Conservation (phyloP, 2,888 invertebrate genomes). For the Acanthococcus lagerstroemiae region DNA sequence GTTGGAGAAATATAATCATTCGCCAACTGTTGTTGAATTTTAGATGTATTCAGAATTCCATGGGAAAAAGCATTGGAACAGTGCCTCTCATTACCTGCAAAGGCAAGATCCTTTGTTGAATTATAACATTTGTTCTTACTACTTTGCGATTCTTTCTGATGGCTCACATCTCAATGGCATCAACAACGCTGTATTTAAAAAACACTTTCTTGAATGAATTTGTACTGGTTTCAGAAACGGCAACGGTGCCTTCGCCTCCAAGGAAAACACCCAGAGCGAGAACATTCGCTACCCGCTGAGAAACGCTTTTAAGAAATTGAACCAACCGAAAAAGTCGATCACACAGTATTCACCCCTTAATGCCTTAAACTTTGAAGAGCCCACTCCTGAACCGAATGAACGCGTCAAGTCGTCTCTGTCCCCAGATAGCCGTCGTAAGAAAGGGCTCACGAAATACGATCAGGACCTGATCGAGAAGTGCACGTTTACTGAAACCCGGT, state of each 20-base stretch:
- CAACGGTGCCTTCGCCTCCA: conserved; percentile 14
- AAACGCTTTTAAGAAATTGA: conserved; percentile 18
- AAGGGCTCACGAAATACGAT: conserved; percentile 22
- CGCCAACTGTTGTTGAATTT: too few species aligned
- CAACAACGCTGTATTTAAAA: background rate
- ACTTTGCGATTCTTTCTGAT: too few species aligned
- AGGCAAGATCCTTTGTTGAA: too few species aligned
- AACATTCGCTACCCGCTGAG: conserved; percentile 24
- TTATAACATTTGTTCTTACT: too few species aligned
- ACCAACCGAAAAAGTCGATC: conserved; percentile 9
- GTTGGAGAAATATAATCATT: too few species aligned
- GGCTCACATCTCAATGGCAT: too few species aligned
- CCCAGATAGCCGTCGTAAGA: conserved; percentile 5
- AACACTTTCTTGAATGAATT: background rate
- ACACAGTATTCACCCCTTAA: background rate
- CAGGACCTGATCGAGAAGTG: conserved; percentile 24
- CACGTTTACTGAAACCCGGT: conserved; percentile 17
- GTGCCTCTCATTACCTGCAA: too few species aligned
- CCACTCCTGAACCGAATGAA: conserved; percentile 2
- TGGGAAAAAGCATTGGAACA: too few species aligned
- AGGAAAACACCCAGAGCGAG: conserved; percentile 17
- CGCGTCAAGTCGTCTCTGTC: background rate
- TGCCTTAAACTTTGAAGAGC: conserved; percentile 6
- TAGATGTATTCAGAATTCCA: too few species aligned
- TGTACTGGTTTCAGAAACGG: conserved; percentile 1